A percentile compares a stretch with the other conserved stretches of the same genome.
Evolutionary conservation across 2,888 invertebrate species (phyloP).

Genomic region (Andrena dorsata): DNA sequence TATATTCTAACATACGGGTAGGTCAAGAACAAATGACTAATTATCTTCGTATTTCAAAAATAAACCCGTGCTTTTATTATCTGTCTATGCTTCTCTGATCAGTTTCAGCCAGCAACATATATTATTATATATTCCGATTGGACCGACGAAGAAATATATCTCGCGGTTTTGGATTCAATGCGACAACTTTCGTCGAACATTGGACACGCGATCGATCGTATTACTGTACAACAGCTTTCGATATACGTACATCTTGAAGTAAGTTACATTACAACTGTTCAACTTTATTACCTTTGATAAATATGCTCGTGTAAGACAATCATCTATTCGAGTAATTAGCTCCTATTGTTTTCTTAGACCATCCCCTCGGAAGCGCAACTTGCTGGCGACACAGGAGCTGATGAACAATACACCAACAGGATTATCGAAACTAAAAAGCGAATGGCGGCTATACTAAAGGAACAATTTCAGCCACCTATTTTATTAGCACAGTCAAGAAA

Average conservation of each 20-base stretch:
- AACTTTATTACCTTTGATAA: not conserved
- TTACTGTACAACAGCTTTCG: conserved; percentile 48
- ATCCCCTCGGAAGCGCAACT: conserved; percentile 30
- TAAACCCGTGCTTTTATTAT: not conserved
- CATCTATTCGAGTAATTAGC: not conserved
- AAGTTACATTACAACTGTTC: conserved; percentile 22
- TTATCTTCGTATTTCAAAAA: conserved; percentile 5
- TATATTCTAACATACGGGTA: conserved; percentile 74
- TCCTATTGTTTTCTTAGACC: conserved; percentile 37
- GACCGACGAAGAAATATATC: conserved; percentile 77
- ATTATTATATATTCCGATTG: conserved; percentile 73
- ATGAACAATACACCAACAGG: not conserved
- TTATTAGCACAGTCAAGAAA: conserved; percentile 36
- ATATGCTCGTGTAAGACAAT: not conserved
- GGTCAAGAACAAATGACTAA: not conserved
- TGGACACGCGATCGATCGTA: conserved; percentile 67
- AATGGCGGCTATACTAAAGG: conserved; percentile 63
- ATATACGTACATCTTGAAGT: conserved; percentile 72
- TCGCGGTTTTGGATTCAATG: conserved; percentile 70
- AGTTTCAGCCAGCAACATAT: conserved; percentile 50
- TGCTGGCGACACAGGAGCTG: conserved; percentile 11
- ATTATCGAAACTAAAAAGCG: conserved; percentile 38
- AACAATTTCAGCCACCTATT: conserved; percentile 75
- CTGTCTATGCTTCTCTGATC: not conserved
- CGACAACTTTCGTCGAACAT: conserved; percentile 66